Evolutionary conservation across 2,797 vertebrate genomes (phyloP).

Genomic region (Emydoidea blandingii): DNA sequence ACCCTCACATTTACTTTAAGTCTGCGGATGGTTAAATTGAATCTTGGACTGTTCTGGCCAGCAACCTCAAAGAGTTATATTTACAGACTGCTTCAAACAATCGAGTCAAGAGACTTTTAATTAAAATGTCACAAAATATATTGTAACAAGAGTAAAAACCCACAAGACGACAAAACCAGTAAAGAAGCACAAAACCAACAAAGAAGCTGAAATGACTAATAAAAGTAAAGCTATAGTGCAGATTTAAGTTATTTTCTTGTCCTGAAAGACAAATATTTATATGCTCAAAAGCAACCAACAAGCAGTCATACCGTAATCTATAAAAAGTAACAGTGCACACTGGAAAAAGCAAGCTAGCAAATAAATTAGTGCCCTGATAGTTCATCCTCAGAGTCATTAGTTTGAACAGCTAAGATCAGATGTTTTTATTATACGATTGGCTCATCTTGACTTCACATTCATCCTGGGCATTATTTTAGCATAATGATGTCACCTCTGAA

Average conservation of each 20-base stretch:
- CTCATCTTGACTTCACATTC: not conserved
- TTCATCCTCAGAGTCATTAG: not conserved
- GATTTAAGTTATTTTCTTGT: not conserved
- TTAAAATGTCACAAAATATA: not conserved
- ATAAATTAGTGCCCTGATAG: not conserved
- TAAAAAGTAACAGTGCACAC: not conserved
- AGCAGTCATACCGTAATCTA: not conserved
- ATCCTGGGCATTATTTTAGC: not conserved
- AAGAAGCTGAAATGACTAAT: not conserved
- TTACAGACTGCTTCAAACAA: not conserved
- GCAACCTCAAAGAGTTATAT: not conserved
- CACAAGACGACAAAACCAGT: not conserved
- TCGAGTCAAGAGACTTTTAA: not conserved
- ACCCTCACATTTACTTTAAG: fast-evolving
- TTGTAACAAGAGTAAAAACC: not conserved
- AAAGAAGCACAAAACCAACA: not conserved
- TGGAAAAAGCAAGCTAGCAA: not conserved
- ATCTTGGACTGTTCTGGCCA: not conserved
- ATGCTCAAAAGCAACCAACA: not conserved
- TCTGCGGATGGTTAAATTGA: not conserved
- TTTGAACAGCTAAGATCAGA: not conserved
- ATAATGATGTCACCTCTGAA: not conserved
- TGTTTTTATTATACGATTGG: not conserved
- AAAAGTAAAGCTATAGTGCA: not conserved
- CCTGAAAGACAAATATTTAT: not conserved